Percentiles rank a stretch among this genome's conserved stretches.
These are phyloP conservation scores for Paramormyrops kingsleyae DNA, from an alignment of 2,113 vertebrate genomes.

Conservation along the genomic window DNA sequence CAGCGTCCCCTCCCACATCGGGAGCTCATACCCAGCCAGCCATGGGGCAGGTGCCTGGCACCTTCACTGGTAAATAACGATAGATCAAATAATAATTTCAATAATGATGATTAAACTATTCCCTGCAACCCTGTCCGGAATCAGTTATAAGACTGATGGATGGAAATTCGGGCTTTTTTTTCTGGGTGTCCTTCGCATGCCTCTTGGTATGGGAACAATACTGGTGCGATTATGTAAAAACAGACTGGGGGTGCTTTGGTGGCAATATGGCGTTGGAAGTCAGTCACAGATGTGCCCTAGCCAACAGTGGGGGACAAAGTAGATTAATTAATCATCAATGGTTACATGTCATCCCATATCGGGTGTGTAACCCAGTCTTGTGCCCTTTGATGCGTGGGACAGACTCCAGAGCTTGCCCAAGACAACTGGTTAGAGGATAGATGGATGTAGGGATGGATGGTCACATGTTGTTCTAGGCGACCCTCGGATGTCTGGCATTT, in stretches of 20 bases:
- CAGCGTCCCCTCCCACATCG: not conserved
- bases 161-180: not conserved
- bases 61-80: not conserved
- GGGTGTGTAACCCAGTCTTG: not conserved
- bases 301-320: constrained; percentile 39
- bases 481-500: not conserved
- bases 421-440: not conserved
- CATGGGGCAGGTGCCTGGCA: not conserved
- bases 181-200: not conserved
- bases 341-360: not conserved
- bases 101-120: not conserved
- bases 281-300: constrained; percentile 55
- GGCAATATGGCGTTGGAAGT: constrained; percentile 24
- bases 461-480: not conserved
- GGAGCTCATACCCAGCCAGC: not conserved
- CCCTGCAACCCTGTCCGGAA: not conserved
- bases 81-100: not conserved
- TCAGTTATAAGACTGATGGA: not conserved
- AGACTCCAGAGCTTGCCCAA: not conserved
- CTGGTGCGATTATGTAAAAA: not conserved
- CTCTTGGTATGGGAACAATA: not conserved
- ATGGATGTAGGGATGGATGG: not conserved
- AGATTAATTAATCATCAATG: constrained; percentile 52
- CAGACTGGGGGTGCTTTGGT: not conserved
- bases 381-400: not conserved